Evolutionary conservation across 2,797 vertebrate species (phyloP).

Genomic region (Aplochiton taeniatus): DNA sequence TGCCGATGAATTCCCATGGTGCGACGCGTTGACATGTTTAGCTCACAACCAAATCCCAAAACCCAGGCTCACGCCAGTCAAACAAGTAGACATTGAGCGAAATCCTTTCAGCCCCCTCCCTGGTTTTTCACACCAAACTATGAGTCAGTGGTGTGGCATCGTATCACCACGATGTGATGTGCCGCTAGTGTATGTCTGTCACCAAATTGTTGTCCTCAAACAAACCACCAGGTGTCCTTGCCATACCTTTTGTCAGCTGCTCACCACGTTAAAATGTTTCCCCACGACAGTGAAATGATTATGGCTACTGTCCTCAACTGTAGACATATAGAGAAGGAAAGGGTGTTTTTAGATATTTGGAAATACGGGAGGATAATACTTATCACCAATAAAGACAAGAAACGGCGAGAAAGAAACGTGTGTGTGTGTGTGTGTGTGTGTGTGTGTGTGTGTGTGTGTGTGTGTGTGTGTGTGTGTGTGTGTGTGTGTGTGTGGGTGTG

Average conservation of each 20-base stretch:
- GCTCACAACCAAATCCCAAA: no score
- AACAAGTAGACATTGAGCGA: no score
- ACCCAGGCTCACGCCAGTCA: no score
- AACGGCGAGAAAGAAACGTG: neutral
- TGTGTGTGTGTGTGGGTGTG: neutral
- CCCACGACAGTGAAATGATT: neutral
- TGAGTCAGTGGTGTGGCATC: neutral
- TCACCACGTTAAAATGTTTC: neutral
- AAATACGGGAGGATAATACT: neutral
- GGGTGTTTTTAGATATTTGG: no score
- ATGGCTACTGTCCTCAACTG: no score
- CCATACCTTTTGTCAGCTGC: constrained; percentile 4
- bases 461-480: neutral
- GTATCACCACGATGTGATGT: neutral
- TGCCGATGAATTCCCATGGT: no score
- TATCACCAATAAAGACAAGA: neutral
- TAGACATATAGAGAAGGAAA: no score
- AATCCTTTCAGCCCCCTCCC: no score
- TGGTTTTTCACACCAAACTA: neutral
- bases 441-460: neutral
- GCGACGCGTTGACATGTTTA: no score
- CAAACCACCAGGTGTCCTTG: constrained; percentile 8
- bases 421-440: neutral
- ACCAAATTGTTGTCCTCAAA: constrained; percentile 14
- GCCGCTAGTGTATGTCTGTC: neutral